Percentiles rank a stretch among this genome's conserved stretches.
These are phyloP conservation scores for Ctenicera cuprea DNA, from an alignment of 2,888 invertebrate genomes.

Conservation along the genomic window DNA sequence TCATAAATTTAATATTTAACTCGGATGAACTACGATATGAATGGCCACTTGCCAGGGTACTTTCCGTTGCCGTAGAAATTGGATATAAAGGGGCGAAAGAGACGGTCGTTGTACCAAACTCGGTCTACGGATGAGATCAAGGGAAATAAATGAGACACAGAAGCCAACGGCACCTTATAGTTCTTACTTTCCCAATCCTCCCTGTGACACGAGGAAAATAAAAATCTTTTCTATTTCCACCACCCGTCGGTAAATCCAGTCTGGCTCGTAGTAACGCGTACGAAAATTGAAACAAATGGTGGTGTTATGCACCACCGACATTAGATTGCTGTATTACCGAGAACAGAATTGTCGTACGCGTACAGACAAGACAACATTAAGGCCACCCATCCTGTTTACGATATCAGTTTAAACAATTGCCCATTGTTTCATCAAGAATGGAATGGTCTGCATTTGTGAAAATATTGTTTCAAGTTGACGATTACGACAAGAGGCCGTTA, in stretches of 20 bases:
- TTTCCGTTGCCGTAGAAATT: conserved; percentile 63
- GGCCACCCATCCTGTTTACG: conserved; percentile 45
- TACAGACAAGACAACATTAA: conserved; percentile 42
- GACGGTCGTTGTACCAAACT: conserved; percentile 36
- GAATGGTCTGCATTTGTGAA: conserved; percentile 40
- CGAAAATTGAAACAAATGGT: conserved; percentile 70
- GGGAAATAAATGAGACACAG: conserved; percentile 66
- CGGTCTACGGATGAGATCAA: conserved; percentile 62
- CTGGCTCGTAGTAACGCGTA: conserved; percentile 62
- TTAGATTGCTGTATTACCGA: conserved; percentile 60
- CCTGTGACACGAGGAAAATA: conserved; percentile 65
- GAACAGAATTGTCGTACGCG: conserved; percentile 48
- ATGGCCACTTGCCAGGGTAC: conserved; percentile 59
- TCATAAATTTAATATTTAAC: conserved; percentile 70
- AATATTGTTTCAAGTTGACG: conserved; percentile 54
- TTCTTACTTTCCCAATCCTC: conserved; percentile 64
- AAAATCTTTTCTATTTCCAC: conserved; percentile 68
- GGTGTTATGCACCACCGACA: conserved; percentile 55
- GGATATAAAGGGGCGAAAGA: conserved; percentile 59
- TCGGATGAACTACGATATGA: conserved; percentile 59
- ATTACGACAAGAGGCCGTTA: conserved; percentile 57
- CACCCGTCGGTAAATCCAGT: conserved; percentile 65
- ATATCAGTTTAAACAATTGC: conserved; percentile 55
- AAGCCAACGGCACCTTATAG: conserved; percentile 65
- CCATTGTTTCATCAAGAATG: conserved; percentile 38